These are phyloP conservation scores for Charanyca ferruginea DNA, from an alignment of 2,888 invertebrate species.

Conservation along the genomic window DNA sequence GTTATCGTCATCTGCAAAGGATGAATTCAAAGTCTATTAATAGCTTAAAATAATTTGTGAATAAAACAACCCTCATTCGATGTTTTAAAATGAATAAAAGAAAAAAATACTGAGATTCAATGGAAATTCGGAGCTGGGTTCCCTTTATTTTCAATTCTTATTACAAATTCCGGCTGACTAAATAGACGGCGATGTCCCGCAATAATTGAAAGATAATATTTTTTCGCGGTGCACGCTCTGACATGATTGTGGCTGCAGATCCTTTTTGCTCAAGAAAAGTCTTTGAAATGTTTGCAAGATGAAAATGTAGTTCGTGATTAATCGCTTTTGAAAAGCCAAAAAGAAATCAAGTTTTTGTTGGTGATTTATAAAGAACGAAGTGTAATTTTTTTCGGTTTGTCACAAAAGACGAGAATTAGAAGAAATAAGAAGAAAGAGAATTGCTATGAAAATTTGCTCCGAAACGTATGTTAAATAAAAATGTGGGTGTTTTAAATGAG, in stretches of 20 bases:
- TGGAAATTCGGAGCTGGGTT: slow-evolving; percentile 42
- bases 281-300: slow-evolving; percentile 68
- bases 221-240: slow-evolving; percentile 75
- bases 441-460: neutral
- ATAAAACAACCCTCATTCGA: slow-evolving; percentile 24
- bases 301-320: slow-evolving; percentile 58
- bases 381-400: slow-evolving; percentile 10
- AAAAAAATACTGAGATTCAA: slow-evolving; percentile 49
- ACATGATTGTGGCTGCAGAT: slow-evolving; percentile 72
- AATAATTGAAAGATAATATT: slow-evolving; percentile 87
- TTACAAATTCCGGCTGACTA: slow-evolving; percentile 79
- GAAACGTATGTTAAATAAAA: slow-evolving; percentile 5
- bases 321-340: slow-evolving; percentile 52
- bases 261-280: slow-evolving; percentile 59
- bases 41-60: slow-evolving; percentile 7
- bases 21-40: slow-evolving; percentile 14
- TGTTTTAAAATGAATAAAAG: slow-evolving; percentile 40
- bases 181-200: slow-evolving; percentile 76
- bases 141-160: slow-evolving; percentile 80
- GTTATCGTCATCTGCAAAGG: neutral
- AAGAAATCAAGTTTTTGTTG: slow-evolving; percentile 20
- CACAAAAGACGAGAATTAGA: slow-evolving; percentile 15
- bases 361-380: slow-evolving; percentile 5
- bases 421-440: no score
- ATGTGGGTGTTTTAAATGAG: slow-evolving; percentile 23